Percentiles rank a stretch among this genome's conserved stretches.
phyloP scores from a whole-genome alignment of 2,113 vertebrate genomes.

The Circaetus gallicus region DNA sequence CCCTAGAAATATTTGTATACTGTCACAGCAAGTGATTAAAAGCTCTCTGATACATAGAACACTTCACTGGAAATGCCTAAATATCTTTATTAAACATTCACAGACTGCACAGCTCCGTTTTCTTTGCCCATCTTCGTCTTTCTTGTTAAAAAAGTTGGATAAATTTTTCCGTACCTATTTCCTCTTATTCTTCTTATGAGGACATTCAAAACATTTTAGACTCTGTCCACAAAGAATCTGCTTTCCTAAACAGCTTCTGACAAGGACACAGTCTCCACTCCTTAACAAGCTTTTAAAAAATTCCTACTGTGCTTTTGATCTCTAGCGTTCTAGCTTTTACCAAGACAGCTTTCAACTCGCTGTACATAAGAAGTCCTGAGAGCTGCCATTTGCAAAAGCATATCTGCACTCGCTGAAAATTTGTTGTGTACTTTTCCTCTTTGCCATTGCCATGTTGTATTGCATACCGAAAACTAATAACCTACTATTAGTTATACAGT shows the following conservation, averaged over 20 bases:
- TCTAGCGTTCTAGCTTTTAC: not conserved
- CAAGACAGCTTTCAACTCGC: not conserved
- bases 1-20: not conserved
- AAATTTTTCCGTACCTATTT: not conserved
- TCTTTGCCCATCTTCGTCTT: not conserved
- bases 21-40: not conserved
- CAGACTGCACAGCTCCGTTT: not conserved
- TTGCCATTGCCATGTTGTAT: not conserved
- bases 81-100: not conserved
- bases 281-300: not conserved
- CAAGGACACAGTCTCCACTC: not conserved
- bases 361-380: not conserved
- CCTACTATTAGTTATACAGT: not conserved
- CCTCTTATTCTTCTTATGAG: not conserved
- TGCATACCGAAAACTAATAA: not conserved
- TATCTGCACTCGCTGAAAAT: not conserved
- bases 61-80: not conserved
- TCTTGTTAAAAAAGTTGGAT: not conserved
- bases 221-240: not conserved
- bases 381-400: not conserved
- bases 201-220: not conserved
- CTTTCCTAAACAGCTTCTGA: not conserved
- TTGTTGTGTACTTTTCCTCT: not conserved
- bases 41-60: not conserved
- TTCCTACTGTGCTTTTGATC: not conserved